Evolutionary conservation across 2,888 invertebrate genomes (phyloP), one percentile per base, ranked within the genome.

Genomic region (Magallana nippona): DNA sequence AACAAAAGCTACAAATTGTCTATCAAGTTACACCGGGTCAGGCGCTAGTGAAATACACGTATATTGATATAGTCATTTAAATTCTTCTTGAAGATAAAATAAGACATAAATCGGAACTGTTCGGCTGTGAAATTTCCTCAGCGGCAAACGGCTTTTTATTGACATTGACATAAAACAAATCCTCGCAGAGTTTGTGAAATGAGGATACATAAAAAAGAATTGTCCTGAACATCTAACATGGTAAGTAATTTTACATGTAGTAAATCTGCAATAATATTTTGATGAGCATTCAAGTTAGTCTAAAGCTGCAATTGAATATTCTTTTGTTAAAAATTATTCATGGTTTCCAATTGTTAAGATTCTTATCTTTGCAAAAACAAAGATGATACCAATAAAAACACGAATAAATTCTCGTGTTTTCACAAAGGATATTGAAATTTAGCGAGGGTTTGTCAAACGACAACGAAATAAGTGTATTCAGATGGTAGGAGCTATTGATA

Each of bases 11-110:
- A 71, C 71, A 71, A 71, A 22, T 71, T 71, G 71, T 71, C 27
- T 71, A 71, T 71, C 71, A 27, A 22, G 27, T 27, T 27, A 27
- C 71, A 32, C 71, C 71, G 32, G 71, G 10, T 27, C 19, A 13
- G 27, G 22, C 63, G 63, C 13, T 71, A 71, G 71, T 71, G 71
- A 71, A 71, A 60, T 60, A 60, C n/a, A 60, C 22, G 32, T 71
- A 15, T 71, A 15, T 13, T 3, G 60, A n/a, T n/a, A 15, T 8
- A 71, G 71, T 71, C 27, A 71, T 71, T 71, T 71, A 71, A 71
- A 71, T 71, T 32, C 71, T 71, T 11, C 71, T 71, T 11, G 13
- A 17, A 71, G 71, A 71, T 71, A 71, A 27, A 71, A 27, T 13
- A 71, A 17, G 27, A 15, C 1, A 13, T 32, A 22, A 27, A 27